These are phyloP conservation scores for Apis florea DNA, from an alignment of 1,140 invertebrate genomes.

Conservation along the genomic window DNA sequence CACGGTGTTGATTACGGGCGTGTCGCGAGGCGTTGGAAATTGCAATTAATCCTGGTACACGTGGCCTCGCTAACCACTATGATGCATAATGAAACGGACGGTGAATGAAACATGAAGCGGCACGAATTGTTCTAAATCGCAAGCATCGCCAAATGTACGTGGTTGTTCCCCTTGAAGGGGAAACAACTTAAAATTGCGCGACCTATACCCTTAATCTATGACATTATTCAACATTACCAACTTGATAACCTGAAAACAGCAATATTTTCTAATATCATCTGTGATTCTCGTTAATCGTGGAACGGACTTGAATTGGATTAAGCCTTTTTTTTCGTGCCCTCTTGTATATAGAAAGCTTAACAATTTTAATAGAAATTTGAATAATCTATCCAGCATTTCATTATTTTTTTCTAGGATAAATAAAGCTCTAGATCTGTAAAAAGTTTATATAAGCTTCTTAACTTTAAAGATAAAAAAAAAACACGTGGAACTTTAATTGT, in stretches of 20 bases:
- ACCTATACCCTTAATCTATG: background rate
- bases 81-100: slow-evolving; percentile 37
- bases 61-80: slow-evolving; percentile 16
- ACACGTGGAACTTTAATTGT: no score
- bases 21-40: slow-evolving; percentile 31
- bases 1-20: slow-evolving; percentile 13
- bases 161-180: background rate
- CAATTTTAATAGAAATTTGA: background rate
- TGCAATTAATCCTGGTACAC: slow-evolving; percentile 38
- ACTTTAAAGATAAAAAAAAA: no score
- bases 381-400: no score
- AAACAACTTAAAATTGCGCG: background rate
- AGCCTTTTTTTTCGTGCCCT: background rate
- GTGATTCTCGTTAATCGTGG: background rate
- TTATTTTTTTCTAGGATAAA: no score
- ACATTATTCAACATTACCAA: background rate
- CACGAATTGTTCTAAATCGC: slow-evolving; percentile 11
- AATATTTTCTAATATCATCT: background rate
- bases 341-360: background rate
- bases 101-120: slow-evolving; percentile 43
- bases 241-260: background rate
- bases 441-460: no score
- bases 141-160: no score
- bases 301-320: background rate
- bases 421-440: no score